phyloP scores from a whole-genome alignment of 2,113 vertebrate species.

The Turnix velox region DNA sequence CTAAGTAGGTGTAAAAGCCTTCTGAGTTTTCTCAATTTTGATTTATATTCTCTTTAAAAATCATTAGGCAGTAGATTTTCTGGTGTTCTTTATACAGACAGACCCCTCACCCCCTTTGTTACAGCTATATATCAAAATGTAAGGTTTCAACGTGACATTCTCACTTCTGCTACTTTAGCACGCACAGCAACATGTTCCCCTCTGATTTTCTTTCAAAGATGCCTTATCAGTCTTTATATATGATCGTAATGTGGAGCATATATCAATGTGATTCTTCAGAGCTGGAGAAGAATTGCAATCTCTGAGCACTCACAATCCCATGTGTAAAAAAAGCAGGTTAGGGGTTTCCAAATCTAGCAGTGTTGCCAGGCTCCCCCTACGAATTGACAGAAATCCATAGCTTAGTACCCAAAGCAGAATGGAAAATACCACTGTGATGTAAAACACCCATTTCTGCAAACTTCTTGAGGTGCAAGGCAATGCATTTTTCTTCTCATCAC shows the following conservation, averaged over 20 bases:
- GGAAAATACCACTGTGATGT: background rate
- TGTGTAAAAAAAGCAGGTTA: background rate
- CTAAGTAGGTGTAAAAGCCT: constrained; percentile 38
- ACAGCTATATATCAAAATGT: constrained; percentile 17
- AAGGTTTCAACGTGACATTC: constrained; percentile 18
- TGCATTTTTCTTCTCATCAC: background rate
- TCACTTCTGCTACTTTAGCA: constrained; percentile 36
- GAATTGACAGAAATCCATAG: background rate
- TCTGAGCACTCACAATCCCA: background rate
- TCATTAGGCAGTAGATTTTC: constrained; percentile 60
- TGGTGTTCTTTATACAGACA: constrained; percentile 37
- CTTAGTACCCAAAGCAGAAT: background rate
- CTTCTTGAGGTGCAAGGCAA: background rate
- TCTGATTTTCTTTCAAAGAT: constrained; percentile 61
- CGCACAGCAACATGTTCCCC: background rate
- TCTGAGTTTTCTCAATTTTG: constrained; percentile 25
- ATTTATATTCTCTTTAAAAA: constrained; percentile 53
- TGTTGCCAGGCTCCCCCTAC: background rate
- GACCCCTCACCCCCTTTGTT: constrained; percentile 29
- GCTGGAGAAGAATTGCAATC: constrained; percentile 28
- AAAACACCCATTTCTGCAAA: background rate
- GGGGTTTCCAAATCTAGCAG: background rate
- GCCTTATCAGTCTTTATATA: constrained; percentile 60
- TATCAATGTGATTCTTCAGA: constrained; percentile 33
- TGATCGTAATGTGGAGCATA: constrained; percentile 47